Evolutionary conservation across 2,797 vertebrate species (phyloP).

Genomic region (Enteromius thamalakanensis): DNA sequence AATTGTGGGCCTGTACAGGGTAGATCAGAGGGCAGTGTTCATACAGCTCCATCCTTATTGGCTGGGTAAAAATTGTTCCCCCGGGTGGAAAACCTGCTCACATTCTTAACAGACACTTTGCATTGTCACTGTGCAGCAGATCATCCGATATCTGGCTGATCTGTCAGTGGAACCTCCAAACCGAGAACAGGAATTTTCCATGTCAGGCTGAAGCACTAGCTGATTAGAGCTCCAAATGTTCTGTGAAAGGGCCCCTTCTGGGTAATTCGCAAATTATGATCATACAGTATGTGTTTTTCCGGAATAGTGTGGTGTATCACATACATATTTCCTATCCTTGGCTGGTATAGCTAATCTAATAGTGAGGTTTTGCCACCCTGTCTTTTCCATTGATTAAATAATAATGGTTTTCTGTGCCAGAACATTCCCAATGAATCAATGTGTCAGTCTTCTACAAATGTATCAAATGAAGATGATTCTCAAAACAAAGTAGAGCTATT

Average conservation of each 20-base stretch:
- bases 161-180: constrained; percentile 40
- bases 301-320: background rate
- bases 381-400: constrained; percentile 1
- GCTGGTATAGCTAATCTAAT: background rate
- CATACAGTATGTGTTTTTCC: background rate
- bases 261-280: background rate
- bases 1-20: constrained; percentile 46
- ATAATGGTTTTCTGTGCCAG: constrained; percentile 4
- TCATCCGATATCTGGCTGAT: constrained; percentile 47
- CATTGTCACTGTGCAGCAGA: constrained; percentile 55
- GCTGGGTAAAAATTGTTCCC: constrained; percentile 55
- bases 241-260: constrained; percentile 14
- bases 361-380: background rate
- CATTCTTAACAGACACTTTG: constrained; percentile 56
- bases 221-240: background rate
- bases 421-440: constrained; percentile 22
- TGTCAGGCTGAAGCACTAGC: constrained; percentile 1
- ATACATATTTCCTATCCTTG: background rate
- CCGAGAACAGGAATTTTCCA: constrained; percentile 52
- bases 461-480: constrained; percentile 35
- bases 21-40: constrained; percentile 50
- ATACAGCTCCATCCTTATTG: constrained; percentile 41
- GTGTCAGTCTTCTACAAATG: constrained; percentile 26
- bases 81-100: constrained; percentile 59
- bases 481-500: constrained; percentile 36